A percentile compares a stretch with the other conserved stretches of the same genome.
These are phyloP conservation scores for Nymphalis io DNA, from an alignment of 1,140 invertebrate genomes.

Conservation along the genomic window DNA sequence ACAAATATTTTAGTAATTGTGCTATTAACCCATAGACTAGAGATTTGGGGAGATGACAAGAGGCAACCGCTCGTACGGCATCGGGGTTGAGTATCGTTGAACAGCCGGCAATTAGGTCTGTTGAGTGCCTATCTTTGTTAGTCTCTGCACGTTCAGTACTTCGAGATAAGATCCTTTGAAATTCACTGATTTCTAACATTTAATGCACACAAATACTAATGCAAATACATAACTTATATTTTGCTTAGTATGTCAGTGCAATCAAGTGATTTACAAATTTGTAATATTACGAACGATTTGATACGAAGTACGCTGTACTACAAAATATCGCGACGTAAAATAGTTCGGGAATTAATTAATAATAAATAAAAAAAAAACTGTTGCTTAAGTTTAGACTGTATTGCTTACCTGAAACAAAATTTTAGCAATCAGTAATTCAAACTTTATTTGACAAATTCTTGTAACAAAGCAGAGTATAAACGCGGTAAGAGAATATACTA, in stretches of 20 bases:
- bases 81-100: conserved; percentile 62
- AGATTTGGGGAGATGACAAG: conserved; percentile 29
- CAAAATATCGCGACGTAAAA: too few relatives aligned
- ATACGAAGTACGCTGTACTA: too few relatives aligned
- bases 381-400: too few relatives aligned
- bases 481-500: too few relatives aligned
- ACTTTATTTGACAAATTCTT: too few relatives aligned
- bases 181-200: conserved; percentile 11
- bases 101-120: conserved; percentile 63
- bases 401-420: too few relatives aligned
- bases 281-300: too few relatives aligned
- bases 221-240: background rate
- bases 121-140: conserved; percentile 46
- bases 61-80: conserved; percentile 39
- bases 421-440: too few relatives aligned
- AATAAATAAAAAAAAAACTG: too few relatives aligned
- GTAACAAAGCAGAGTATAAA: too few relatives aligned
- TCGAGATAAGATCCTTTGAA: conserved; percentile 14
- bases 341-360: too few relatives aligned
- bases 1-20: conserved; percentile 26
- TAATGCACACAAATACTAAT: background rate
- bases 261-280: background rate
- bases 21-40: conserved; percentile 38
- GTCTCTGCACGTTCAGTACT: conserved; percentile 36
- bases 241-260: background rate